Percentiles rank a stretch among this genome's conserved stretches.
These are phyloP conservation scores for Cyprinodon variegatus DNA, from an alignment of 2,113 vertebrate species.

Conservation along the genomic window DNA sequence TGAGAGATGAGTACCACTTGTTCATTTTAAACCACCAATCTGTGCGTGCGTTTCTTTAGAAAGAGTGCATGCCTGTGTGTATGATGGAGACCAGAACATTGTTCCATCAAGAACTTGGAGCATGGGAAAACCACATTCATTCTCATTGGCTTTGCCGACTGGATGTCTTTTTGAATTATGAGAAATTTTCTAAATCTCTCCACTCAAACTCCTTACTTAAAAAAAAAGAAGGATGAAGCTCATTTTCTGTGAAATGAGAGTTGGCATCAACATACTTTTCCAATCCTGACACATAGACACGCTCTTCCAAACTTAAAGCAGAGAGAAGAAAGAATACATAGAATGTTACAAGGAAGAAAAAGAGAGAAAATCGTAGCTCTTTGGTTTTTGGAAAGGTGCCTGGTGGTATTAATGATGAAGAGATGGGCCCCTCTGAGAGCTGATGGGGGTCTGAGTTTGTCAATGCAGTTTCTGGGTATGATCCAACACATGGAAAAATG, in stretches of 20 bases:
- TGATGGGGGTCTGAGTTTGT: background rate
- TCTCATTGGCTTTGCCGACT: constrained; percentile 45
- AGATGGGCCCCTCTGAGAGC: constrained; percentile 56
- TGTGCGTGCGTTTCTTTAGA: constrained; percentile 8
- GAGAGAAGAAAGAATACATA: constrained; percentile 21
- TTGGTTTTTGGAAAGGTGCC: constrained; percentile 46
- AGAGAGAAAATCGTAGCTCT: constrained; percentile 29
- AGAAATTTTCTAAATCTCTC: constrained; percentile 21
- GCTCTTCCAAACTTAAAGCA: constrained; percentile 8
- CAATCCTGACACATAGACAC: constrained; percentile 14
- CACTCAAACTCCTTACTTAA: constrained; percentile 10
- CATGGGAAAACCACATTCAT: constrained; percentile 44
- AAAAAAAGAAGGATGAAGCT: background rate
- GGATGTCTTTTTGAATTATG: constrained; percentile 24
- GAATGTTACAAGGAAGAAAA: constrained; percentile 14
- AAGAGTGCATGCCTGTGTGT: background rate
- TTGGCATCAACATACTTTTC: constrained; percentile 48
- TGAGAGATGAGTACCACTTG: constrained; percentile 4
- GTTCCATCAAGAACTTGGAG: constrained; percentile 26
- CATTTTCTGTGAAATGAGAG: constrained; percentile 34
- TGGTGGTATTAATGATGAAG: constrained; percentile 50
- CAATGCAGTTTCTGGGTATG: constrained; percentile 32
- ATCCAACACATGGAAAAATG: constrained; percentile 40
- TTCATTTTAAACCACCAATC: background rate
- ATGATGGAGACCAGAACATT: constrained; percentile 38